phyloP scores from a whole-genome alignment of 2,888 invertebrate species.

The Oxycera nigricornis region DNA sequence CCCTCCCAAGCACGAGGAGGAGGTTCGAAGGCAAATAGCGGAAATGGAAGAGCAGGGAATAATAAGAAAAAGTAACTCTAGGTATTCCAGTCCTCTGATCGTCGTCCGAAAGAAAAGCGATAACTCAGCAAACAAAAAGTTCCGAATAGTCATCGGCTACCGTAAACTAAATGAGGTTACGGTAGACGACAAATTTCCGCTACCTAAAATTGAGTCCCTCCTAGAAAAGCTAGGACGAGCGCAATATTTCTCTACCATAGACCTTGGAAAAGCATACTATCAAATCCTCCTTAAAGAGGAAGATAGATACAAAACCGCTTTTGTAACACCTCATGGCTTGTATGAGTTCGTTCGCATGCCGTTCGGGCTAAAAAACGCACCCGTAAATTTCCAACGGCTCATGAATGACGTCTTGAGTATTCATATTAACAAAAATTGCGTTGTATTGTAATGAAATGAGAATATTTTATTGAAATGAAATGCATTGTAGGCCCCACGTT shows the following conservation, averaged over 20 bases:
- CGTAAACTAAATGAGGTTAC: slow-evolving; percentile 44
- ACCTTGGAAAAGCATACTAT: slow-evolving; percentile 44
- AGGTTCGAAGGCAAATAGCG: slow-evolving; percentile 29
- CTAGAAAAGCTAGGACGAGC: slow-evolving; percentile 42
- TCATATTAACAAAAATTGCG: slow-evolving; percentile 40
- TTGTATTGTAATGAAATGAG: too few species aligned
- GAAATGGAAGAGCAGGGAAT: slow-evolving; percentile 45
- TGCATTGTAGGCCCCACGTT: too few species aligned
- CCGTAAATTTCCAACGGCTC: too few species aligned
- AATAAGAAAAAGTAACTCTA: slow-evolving; percentile 42
- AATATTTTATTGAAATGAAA: too few species aligned
- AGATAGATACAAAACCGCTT: too few species aligned
- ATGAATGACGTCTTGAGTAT: slow-evolving; percentile 38
- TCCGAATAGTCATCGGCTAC: slow-evolving; percentile 44
- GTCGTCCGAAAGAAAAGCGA: slow-evolving; percentile 45
- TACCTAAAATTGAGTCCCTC: slow-evolving; percentile 42
- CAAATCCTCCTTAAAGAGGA: slow-evolving; percentile 38
- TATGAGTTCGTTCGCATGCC: slow-evolving; percentile 42
- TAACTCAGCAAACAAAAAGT: slow-evolving; percentile 43
- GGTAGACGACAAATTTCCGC: slow-evolving; percentile 43
- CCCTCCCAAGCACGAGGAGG: slow-evolving; percentile 39
- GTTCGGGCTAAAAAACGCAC: slow-evolving; percentile 44
- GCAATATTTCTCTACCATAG: slow-evolving; percentile 43
- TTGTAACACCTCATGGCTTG: too few species aligned
- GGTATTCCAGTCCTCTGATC: slow-evolving; percentile 38